These are phyloP conservation scores for Natator depressus DNA, from an alignment of 2,113 vertebrate species.

Conservation along the genomic window DNA sequence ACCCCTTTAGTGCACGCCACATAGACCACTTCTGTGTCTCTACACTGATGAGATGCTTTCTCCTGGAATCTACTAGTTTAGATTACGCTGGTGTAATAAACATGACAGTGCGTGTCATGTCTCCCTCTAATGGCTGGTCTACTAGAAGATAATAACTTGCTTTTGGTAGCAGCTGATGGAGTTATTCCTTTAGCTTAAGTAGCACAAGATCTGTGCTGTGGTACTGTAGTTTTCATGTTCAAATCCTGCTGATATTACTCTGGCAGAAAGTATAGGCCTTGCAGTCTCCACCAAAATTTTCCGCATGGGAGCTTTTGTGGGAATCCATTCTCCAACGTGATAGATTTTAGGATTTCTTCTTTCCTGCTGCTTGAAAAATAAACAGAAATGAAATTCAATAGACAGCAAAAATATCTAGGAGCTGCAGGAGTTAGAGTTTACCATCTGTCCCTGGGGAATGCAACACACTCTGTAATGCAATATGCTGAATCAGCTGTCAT, in stretches of 20 bases:
- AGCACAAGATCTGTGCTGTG: not conserved
- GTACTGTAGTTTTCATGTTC: not conserved
- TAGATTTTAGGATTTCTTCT: not conserved
- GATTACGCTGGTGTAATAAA: not conserved
- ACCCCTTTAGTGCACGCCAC: not conserved
- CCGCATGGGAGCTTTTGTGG: not conserved
- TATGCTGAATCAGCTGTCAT: conserved; percentile 50
- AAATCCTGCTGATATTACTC: conserved; percentile 2
- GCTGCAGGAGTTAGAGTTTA: conserved; percentile 41
- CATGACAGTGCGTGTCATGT: not conserved
- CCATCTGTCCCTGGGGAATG: conserved; percentile 11
- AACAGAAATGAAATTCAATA: conserved; percentile 24
- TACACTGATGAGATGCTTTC: not conserved
- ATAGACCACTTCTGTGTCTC: not conserved
- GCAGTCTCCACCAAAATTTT: conserved; percentile 31
- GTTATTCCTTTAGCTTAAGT: not conserved
- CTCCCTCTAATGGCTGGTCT: not conserved
- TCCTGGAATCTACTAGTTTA: not conserved
- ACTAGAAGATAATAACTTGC: not conserved
- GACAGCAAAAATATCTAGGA: conserved; percentile 45
- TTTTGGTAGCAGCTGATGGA: not conserved
- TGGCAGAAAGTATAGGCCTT: not conserved
- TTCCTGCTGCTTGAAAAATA: conserved; percentile 45
- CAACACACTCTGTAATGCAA: accelerated
- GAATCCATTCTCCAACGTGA: conserved; percentile 45